phyloP scores from a whole-genome alignment of 2,113 vertebrate species.

The Bufo gargarizans region DNA sequence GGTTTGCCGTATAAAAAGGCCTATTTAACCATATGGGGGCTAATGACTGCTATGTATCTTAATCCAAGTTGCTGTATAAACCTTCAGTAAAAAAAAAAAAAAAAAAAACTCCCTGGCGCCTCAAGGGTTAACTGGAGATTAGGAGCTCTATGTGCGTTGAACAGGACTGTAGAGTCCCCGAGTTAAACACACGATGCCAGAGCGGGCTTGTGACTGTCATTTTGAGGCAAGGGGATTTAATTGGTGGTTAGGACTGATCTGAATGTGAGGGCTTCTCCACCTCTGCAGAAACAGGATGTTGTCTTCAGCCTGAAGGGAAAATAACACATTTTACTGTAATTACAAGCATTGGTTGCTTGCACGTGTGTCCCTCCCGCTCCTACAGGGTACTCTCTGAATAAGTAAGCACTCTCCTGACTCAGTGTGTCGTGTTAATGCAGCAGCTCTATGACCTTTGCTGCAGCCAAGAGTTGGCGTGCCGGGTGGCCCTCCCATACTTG shows the following conservation, averaged over 20 bases:
- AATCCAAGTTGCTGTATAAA: slow-evolving; percentile 24
- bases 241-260: slow-evolving; percentile 49
- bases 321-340: slow-evolving; percentile 55
- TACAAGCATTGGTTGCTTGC: slow-evolving; percentile 45
- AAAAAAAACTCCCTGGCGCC: not conserved
- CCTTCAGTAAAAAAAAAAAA: not conserved
- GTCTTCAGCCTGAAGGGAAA: slow-evolving; percentile 48
- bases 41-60: slow-evolving; percentile 51
- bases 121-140: slow-evolving; percentile 18
- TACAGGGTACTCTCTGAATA: slow-evolving; percentile 8
- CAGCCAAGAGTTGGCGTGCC: slow-evolving; percentile 38
- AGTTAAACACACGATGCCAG: slow-evolving; percentile 48
- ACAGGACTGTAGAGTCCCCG: slow-evolving; percentile 15
- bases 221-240: slow-evolving; percentile 46
- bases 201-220: slow-evolving; percentile 40
- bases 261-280: slow-evolving; percentile 42
- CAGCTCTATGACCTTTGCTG: slow-evolving; percentile 28
- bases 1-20: slow-evolving; percentile 44
- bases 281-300: slow-evolving; percentile 52
- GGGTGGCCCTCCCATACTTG: slow-evolving; percentile 22
- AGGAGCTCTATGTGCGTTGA: not conserved
- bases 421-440: slow-evolving; percentile 34
- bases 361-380: slow-evolving; percentile 49
- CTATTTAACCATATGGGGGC: slow-evolving; percentile 50
- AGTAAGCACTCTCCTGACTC: slow-evolving; percentile 40